Conservation (phyloP, 2,797 vertebrate species). For the Pseudochirops cupreus region DNA sequence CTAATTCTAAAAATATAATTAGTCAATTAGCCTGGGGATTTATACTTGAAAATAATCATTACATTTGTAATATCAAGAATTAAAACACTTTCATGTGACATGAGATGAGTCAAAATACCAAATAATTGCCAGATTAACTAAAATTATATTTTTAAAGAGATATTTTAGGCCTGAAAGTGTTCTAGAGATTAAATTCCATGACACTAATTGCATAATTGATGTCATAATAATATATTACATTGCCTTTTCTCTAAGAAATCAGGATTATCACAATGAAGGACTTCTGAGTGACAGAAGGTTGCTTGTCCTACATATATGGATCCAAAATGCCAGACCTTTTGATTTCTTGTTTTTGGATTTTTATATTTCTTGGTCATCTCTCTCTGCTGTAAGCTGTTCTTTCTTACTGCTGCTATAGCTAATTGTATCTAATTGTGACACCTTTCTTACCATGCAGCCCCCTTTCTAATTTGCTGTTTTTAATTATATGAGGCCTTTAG, state of each 20-base stretch:
- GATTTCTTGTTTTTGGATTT: background rate
- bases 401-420: slow-evolving; percentile 26
- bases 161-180: slow-evolving; percentile 14
- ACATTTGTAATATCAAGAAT: slow-evolving; percentile 28
- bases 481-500: slow-evolving; percentile 45
- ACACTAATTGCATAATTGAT: background rate
- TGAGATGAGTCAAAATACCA: slow-evolving; percentile 19
- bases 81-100: slow-evolving; percentile 1
- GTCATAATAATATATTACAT: background rate
- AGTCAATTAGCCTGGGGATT: slow-evolving; percentile 14
- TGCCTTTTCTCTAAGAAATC: background rate
- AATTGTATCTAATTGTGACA: slow-evolving; percentile 8
- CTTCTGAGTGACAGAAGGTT: slow-evolving; percentile 13
- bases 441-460: background rate
- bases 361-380: background rate
- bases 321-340: background rate
- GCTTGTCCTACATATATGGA: slow-evolving; percentile 23
- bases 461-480: background rate
- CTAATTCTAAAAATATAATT: slow-evolving; percentile 14
- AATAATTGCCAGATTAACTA: background rate
- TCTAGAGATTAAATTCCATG: slow-evolving; percentile 16
- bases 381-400: slow-evolving; percentile 25
- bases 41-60: slow-evolving; percentile 28
- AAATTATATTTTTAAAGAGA: slow-evolving; percentile 37
- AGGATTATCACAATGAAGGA: slow-evolving; percentile 4